These are phyloP conservation scores for Zoanthus sansibaricus DNA, from an alignment of 92 coral and sea anemone genomes.

Conservation along the genomic window DNA sequence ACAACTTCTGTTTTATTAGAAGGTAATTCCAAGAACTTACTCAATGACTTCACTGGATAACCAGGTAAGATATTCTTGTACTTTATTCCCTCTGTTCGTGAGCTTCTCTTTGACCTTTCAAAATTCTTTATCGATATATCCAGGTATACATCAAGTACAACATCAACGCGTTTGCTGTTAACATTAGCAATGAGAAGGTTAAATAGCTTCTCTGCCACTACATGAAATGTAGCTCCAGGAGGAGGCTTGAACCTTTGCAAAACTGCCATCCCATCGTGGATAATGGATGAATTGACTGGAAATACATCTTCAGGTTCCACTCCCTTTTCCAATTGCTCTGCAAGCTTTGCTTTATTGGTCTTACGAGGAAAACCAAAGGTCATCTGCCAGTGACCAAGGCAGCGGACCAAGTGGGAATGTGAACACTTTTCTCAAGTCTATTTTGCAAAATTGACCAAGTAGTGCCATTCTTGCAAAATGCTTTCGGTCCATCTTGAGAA, in stretches of 20 bases:
- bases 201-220: slow-evolving; percentile 60
- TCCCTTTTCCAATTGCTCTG: slow-evolving; percentile 58
- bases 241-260: slow-evolving; percentile 60
- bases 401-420: slow-evolving; percentile 56
- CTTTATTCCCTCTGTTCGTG: too few species aligned
- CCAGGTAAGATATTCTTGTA: slow-evolving; percentile 1
- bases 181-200: slow-evolving; percentile 35
- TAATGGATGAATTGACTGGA: slow-evolving; percentile 62
- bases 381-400: slow-evolving; percentile 47
- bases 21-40: background rate
- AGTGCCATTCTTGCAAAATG: slow-evolving; percentile 59
- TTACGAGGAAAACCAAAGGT: background rate
- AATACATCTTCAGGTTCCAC: slow-evolving; percentile 28
- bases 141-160: background rate
- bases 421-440: slow-evolving; percentile 45
- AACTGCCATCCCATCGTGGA: slow-evolving; percentile 68
- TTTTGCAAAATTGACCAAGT: slow-evolving; percentile 48
- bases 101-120: background rate
- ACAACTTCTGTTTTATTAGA: background rate
- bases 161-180: background rate
- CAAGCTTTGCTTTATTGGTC: slow-evolving; percentile 54
- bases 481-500: slow-evolving; percentile 43
- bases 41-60: background rate
- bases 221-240: slow-evolving; percentile 60
- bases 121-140: background rate